Percentiles rank a stretch among this genome's conserved stretches.
phyloP scores from a whole-genome alignment of 2,888 invertebrate species.

The Apamea epomidion region DNA sequence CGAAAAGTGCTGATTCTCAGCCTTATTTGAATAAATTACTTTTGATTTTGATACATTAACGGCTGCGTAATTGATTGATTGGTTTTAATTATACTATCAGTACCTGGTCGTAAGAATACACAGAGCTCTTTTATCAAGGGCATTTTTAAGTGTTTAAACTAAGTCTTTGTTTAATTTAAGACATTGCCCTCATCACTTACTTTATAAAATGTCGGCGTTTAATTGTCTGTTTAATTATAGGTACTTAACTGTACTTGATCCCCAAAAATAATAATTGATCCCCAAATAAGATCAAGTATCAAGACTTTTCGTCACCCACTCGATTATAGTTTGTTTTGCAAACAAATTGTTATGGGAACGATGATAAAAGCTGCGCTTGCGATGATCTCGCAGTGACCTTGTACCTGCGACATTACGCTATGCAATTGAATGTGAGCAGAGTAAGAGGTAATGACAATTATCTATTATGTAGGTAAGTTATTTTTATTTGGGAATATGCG shows the following conservation, averaged over 20 bases:
- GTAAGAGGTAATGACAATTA: not conserved
- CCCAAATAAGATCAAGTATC: conserved; percentile 58
- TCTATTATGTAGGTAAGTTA: not conserved
- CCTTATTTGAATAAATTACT: no score
- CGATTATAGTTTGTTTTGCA: conserved; percentile 62
- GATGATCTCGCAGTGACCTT: conserved; percentile 60
- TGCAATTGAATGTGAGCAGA: conserved; percentile 22
- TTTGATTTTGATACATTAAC: not conserved
- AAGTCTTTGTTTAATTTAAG: not conserved
- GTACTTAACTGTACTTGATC: no score
- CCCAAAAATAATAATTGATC: not conserved
- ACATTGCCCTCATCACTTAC: not conserved
- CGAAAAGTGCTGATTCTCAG: no score
- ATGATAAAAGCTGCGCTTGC: conserved; percentile 56
- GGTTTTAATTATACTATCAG: not conserved
- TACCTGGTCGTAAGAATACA: not conserved
- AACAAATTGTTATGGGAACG: conserved; percentile 71
- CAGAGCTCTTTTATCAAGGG: not conserved
- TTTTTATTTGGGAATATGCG: not conserved
- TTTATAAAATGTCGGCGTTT: not conserved
- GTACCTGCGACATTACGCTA: conserved; percentile 43
- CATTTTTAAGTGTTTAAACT: not conserved
- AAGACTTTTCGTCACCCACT: conserved; percentile 44
- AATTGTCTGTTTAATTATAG: not conserved
- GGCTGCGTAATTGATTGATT: no score